Conservation (phyloP, 2,113 vertebrate genomes). For the Ptilonorhynchus violaceus region DNA sequence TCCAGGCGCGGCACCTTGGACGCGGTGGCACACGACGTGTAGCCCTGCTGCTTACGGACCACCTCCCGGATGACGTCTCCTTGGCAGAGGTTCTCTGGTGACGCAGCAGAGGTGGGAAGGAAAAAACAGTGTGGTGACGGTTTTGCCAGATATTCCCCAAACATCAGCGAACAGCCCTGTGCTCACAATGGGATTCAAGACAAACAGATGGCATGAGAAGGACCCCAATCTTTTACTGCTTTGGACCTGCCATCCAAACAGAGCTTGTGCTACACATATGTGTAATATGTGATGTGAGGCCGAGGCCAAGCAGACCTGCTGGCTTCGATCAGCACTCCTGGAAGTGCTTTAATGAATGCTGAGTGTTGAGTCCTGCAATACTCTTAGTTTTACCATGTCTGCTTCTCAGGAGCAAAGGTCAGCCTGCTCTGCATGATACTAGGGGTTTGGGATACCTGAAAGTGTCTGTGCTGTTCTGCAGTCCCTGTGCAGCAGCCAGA, state of each 20-base stretch:
- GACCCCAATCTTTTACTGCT: not conserved
- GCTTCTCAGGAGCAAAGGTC: not conserved
- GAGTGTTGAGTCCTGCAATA: conserved; percentile 17
- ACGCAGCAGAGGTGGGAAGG: not conserved
- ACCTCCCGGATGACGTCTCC: conserved; percentile 88
- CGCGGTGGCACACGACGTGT: conserved; percentile 81
- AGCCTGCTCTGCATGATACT: not conserved
- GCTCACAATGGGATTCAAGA: not conserved
- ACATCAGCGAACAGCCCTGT: not conserved
- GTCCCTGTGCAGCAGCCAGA: not conserved
- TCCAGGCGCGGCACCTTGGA: conserved; percentile 85
- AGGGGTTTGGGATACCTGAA: not conserved
- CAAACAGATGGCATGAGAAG: not conserved
- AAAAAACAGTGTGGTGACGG: not conserved
- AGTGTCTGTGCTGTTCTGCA: not conserved
- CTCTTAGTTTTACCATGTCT: not conserved
- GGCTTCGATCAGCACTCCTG: conserved; percentile 29
- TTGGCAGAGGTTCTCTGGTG: conserved; percentile 83
- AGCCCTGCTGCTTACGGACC: conserved; percentile 85
- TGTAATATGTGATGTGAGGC: not conserved
- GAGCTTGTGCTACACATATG: not conserved
- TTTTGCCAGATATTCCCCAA: not conserved
- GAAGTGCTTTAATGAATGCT: not conserved
- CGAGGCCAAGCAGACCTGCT: not conserved
- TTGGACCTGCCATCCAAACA: conserved; percentile 7